Base-by-base conservation (phyloP, 2,797 vertebrate genomes). In the Myotis findleyi region DNA sequence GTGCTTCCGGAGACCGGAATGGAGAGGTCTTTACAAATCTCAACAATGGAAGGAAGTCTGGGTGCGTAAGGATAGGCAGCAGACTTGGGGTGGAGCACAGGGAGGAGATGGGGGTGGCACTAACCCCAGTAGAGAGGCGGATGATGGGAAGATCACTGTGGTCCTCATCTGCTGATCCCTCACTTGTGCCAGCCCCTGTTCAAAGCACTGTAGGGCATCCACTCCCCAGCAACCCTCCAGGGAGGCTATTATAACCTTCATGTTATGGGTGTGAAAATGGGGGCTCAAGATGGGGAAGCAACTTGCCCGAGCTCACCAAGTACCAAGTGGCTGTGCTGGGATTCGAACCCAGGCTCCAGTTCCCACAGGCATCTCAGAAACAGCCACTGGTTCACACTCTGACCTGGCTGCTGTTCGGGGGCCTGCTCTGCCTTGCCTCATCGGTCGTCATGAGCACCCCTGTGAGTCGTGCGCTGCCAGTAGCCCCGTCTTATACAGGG, bases 401-500 rank as follows among this genome's bases (percentile, higher is more conserved):
- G 47, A 38, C 27, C 5, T 4, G 23, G 4, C 4, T 3, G 8
- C 36, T n/a, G 6, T 38, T 68, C 20, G 13, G 55, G 30, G n/a
- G 5, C 10, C 7, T n/a, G 5, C 2, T 0, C 0, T 2, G n/a
- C 25, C 2, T 7, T 27, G 16, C 16, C 6, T 69, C 59, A 0
- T 9, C 11, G 0, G 3, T 30, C 21, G 20, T 30, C 53, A 21
- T 0, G 3, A 36, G 64, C 49, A 47, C 47, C 6, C 10, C 12
- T 20, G 33, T 6, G 51, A 44, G 7, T 41, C 14, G 0, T 5
- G 51, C 5, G 0, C 12, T 33, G 3, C 14, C 9, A 0, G 18
- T 16, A 64, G 14, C 41, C 23, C 51, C 16, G 4, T 53, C 83
- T 92, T 12, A 23, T 12, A 17, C 11, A 23, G 16, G 6, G 81